Evolutionary conservation across 2,888 invertebrate species (phyloP), one percentile per base, ranked within the genome.

Genomic region (Habroteleia sp.): DNA sequence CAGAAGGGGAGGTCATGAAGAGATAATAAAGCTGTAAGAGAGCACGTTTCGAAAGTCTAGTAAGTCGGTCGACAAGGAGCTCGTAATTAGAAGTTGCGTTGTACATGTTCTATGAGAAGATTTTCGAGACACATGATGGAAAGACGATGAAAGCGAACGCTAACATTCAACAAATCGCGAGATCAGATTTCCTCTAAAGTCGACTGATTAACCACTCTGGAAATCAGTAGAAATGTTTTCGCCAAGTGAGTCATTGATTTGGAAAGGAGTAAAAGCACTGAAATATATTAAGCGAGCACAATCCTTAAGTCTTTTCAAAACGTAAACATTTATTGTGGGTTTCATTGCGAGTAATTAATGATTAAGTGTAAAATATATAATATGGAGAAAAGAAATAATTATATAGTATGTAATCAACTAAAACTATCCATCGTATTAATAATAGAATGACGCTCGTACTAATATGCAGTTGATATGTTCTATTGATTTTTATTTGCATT

Each of bases 11-110:
- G 44, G 46, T 65, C 63, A 52, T 58, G 66, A 72, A 74, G 76
- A 68, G 72, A 78, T 75, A 65, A 75, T 65, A 69, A 74, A 74
- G 74, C 69, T 65, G 75, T 71, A 71, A 71, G 75, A 75, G 75
- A 66, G 71, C 75, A 75, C 75, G 75, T 75, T 75, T 66, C 66
- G 66, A 66, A 76, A 76, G 71, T 60, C 71, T 76, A 25, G 62
- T 62, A 76, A 76, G 75, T 72, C 75, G 65, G 66, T 66, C 71
- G 66, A 65, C 71, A 52, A 72, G 71, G 48, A 72, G 54, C 62
- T 66, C 66, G 71, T 71, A 76, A 76, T 76, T 76, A 76, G 75
- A 76, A 76, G 71, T 72, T 76, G 75, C 71, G 66, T 72, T 72
- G 66, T 50, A 72, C 65, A 66, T 54, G 62, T 16, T 48, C 62